Evolutionary conservation across 1,140 invertebrate species (phyloP), one percentile per base, ranked within the genome.

Genomic region (Panagrolaimus sp.): DNA sequence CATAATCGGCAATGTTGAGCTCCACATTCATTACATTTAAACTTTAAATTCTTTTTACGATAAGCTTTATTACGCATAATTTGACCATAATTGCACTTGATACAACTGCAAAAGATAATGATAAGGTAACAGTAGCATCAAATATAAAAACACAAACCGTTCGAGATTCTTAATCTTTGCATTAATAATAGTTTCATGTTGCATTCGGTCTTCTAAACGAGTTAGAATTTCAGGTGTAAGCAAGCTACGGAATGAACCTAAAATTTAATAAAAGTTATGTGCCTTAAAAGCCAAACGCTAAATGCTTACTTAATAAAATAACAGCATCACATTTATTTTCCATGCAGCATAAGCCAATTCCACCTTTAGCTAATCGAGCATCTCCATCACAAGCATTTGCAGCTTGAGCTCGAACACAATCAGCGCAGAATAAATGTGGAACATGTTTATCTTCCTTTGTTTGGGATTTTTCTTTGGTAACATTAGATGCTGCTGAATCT

Each of bases 121-220:
- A 21, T n/a, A 26, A 58, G 8, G 5, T 28, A 24, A 12, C 5
- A 6, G 28, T n/a, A n/a, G 7, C 0, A 7, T 52, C 17, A 58
- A 26, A 58, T 38, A 38, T 38, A 58, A 58, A 8, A 12, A 12
- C 3, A 58, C 52, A 26, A 24, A 58, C 52, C 52, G 52, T 14
- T 58, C 52, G 28, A 58, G 28, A 58, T 58, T 58, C 52, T 58
- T 58, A 58, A 58, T 58, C 17, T 58, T 58, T 12, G 52, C 52
- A 58, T 58, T 21, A 58, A 58, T 28, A 21, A 58, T 26, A 8
- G 52, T 58, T 28, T 58, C 52, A 58, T 58, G 52, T 28, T 58
- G 52, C 52, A 58, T 58, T 0, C 52, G 52, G 8, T 58, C 52
- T 28, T 58, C 52, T 3, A 58, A 17, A 26, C 52, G 52, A 58